These are phyloP conservation scores for Drepanosiphum platanoidis DNA, from an alignment of 2,888 invertebrate species.

Conservation along the genomic window DNA sequence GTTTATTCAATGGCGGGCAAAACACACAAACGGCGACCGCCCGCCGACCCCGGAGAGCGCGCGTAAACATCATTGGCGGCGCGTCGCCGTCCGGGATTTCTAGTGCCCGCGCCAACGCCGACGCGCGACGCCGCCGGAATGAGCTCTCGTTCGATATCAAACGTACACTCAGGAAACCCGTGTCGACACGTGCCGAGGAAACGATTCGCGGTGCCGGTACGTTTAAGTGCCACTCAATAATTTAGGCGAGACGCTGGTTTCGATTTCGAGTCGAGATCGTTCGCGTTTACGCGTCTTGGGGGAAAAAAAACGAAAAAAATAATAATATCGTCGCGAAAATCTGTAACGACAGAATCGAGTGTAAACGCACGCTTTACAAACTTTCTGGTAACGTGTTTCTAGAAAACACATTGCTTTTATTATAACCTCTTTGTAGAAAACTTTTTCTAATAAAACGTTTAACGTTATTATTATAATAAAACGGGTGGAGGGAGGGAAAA, in stretches of 20 bases:
- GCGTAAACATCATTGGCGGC: not conserved
- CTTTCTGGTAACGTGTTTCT: no score
- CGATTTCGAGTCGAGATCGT: not conserved
- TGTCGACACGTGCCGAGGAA: not conserved
- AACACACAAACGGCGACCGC: constrained; percentile 19
- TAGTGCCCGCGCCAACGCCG: not conserved
- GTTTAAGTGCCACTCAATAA: not conserved
- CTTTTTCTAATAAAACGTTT: no score
- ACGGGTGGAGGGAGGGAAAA: no score
- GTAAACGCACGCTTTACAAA: no score
- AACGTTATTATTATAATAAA: no score
- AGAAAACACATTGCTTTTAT: no score
- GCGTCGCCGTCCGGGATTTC: not conserved
- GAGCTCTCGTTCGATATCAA: not conserved
- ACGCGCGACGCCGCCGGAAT: no score
- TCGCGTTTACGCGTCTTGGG: no score
- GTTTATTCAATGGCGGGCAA: constrained; percentile 23
- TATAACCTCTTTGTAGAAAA: no score
- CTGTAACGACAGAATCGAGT: no score
- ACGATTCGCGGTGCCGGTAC: not conserved
- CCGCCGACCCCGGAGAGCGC: not conserved
- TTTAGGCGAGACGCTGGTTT: not conserved
- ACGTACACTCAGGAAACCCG: not conserved
- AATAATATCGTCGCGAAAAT: no score
- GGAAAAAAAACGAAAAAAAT: no score